A percentile compares a stretch with the other conserved stretches of the same genome.
These are phyloP conservation scores for Rhinogobio ventralis DNA, from an alignment of 2,797 vertebrate species.

Conservation along the genomic window DNA sequence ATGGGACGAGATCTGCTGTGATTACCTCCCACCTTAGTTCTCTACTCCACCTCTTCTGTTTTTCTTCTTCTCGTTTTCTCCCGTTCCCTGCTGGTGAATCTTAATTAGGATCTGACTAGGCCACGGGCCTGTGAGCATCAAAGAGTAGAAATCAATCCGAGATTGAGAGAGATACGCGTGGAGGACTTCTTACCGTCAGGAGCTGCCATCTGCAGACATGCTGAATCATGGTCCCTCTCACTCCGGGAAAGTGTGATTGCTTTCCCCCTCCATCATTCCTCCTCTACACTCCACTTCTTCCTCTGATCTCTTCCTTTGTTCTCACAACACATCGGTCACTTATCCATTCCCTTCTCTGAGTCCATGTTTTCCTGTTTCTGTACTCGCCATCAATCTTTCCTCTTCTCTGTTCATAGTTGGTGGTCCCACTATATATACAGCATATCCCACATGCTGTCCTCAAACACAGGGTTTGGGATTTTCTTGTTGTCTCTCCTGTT, in stretches of 20 bases:
- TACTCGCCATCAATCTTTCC: neutral
- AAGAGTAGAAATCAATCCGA: slow-evolving; percentile 57
- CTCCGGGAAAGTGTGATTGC: slow-evolving; percentile 31
- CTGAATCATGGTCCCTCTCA: slow-evolving; percentile 53
- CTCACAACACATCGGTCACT: slow-evolving; percentile 17
- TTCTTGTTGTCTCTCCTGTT: neutral
- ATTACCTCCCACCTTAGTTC: slow-evolving; percentile 26
- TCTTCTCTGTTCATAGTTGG: neutral
- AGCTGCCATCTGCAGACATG: slow-evolving; percentile 51
- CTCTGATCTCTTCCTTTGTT: slow-evolving; percentile 38
- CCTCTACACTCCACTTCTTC: slow-evolving; percentile 13
- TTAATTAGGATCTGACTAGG: slow-evolving; percentile 53
- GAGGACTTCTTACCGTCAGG: slow-evolving; percentile 44
- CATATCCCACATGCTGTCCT: slow-evolving; percentile 3
- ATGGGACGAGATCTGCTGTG: neutral
- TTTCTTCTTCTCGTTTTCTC: slow-evolving; percentile 7
- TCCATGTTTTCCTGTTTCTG: slow-evolving; percentile 13
- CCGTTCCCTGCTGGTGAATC: slow-evolving; percentile 44
- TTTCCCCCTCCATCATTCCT: slow-evolving; percentile 16
- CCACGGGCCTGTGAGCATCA: slow-evolving; percentile 53
- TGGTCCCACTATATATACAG: neutral
- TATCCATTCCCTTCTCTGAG: slow-evolving; percentile 9
- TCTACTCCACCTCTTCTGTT: neutral
- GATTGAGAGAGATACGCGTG: slow-evolving; percentile 52
- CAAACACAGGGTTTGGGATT: neutral